These are phyloP conservation scores for Hemichromis elongatus DNA, from an alignment of 2,113 vertebrate genomes.

Conservation along the genomic window DNA sequence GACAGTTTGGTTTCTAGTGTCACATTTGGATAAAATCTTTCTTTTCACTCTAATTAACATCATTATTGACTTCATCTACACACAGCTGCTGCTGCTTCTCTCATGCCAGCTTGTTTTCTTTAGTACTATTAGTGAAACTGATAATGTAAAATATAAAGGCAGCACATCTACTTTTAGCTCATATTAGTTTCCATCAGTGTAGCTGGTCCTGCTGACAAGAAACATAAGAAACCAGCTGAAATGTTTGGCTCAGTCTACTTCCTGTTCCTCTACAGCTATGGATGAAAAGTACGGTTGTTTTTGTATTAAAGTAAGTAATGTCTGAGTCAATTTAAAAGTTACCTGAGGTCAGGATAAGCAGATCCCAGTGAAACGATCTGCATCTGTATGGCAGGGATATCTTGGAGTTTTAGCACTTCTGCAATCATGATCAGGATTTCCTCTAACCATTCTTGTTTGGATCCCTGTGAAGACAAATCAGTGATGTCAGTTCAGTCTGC, in stretches of 20 bases:
- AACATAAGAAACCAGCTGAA: accelerated
- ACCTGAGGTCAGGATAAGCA: slow-evolving; percentile 85
- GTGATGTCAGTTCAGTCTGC: background rate
- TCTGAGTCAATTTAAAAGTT: background rate
- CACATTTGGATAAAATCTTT: background rate
- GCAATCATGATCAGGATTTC: slow-evolving; percentile 76
- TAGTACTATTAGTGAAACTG: background rate
- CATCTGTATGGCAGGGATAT: slow-evolving; percentile 80
- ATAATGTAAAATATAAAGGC: background rate
- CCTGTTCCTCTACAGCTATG: background rate
- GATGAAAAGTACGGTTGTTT: background rate
- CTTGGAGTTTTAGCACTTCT: slow-evolving; percentile 84
- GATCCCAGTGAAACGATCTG: slow-evolving; percentile 74
- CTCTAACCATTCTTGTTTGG: slow-evolving; percentile 71
- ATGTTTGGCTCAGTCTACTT: background rate
- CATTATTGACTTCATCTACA: background rate
- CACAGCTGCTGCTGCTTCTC: background rate
- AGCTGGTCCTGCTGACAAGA: accelerated
- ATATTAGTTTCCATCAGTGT: accelerated
- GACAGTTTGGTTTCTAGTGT: background rate
- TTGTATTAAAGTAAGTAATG: background rate
- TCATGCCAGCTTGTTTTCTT: background rate
- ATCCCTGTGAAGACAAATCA: slow-evolving; percentile 69
- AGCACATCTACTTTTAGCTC: accelerated
- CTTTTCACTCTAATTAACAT: background rate